Evolutionary conservation across 2,888 invertebrate genomes (phyloP).

Genomic region (Itoplectis maculator): DNA sequence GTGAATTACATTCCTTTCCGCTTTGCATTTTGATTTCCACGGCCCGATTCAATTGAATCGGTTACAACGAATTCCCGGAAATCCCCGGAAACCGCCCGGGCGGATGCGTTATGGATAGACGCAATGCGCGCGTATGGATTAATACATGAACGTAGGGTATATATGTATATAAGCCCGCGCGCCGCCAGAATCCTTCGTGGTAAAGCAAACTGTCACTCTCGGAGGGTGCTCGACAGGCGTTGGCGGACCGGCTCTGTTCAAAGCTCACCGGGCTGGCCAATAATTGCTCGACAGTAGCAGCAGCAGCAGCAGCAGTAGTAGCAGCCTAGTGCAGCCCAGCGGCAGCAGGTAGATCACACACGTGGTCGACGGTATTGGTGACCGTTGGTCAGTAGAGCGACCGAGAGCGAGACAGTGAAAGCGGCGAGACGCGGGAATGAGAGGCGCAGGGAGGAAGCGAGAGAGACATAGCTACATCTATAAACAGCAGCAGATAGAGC

Average conservation of each 20-base stretch:
- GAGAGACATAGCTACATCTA: conserved; percentile 61
- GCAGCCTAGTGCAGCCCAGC: conserved; percentile 11
- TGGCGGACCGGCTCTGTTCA: conserved; percentile 65
- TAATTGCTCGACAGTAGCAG: conserved; percentile 66
- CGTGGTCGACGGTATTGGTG: conserved; percentile 62
- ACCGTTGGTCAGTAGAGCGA: conserved; percentile 52
- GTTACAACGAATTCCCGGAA: neutral
- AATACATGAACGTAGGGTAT: neutral
- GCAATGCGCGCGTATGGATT: conserved; percentile 1
- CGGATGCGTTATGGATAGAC: conserved; percentile 20
- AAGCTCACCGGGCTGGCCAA: conserved; percentile 65
- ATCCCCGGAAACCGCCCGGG: conserved; percentile 40
- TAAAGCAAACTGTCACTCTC: conserved; percentile 67
- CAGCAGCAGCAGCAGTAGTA: conserved; percentile 27
- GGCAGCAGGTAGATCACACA: conserved; percentile 67
- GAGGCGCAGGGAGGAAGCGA: conserved; percentile 57
- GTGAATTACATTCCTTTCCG: neutral
- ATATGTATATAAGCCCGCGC: conserved; percentile 14
- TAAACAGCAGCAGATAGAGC: conserved; percentile 15
- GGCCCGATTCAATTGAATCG: neutral
- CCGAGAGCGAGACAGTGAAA: conserved; percentile 35
- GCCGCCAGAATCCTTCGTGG: conserved; percentile 57
- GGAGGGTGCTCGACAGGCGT: conserved; percentile 68
- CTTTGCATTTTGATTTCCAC: neutral
- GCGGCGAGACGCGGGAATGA: conserved; percentile 48